Evolutionary conservation across 2,888 invertebrate species (phyloP).

Genomic region (Notocelia uddmanniana): DNA sequence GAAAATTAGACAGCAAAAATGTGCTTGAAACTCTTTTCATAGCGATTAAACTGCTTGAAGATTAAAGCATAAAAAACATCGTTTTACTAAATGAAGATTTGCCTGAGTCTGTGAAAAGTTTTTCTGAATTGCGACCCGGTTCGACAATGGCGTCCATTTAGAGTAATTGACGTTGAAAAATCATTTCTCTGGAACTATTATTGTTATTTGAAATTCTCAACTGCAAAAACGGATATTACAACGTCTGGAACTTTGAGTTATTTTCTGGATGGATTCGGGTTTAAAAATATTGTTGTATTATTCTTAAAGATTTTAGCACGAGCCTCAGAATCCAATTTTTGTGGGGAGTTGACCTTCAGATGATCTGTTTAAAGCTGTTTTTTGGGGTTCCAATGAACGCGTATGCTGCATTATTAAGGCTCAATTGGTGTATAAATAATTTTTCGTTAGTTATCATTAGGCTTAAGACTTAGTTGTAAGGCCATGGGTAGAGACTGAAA

Average conservation of each 20-base stretch:
- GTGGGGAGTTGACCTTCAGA: too few species aligned
- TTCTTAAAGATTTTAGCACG: background rate
- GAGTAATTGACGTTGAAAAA: constrained; percentile 35
- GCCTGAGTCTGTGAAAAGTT: constrained; percentile 29
- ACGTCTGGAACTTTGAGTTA: background rate
- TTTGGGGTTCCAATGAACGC: too few species aligned
- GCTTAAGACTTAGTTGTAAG: too few species aligned
- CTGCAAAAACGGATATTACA: constrained; percentile 2
- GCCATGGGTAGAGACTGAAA: too few species aligned
- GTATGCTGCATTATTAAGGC: too few species aligned
- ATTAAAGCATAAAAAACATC: constrained; percentile 21
- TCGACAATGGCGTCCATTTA: constrained; percentile 33
- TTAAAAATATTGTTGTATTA: background rate
- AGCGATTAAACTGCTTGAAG: constrained; percentile 5
- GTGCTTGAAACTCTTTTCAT: background rate
- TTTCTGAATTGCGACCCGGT: constrained; percentile 18
- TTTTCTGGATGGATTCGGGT: background rate
- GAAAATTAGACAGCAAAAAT: background rate
- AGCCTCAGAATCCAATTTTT: too few species aligned
- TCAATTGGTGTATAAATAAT: too few species aligned
- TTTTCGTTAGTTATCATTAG: too few species aligned
- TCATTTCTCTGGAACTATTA: constrained; percentile 34
- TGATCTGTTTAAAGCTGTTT: too few species aligned
- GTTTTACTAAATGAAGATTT: constrained; percentile 11
- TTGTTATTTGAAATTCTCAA: constrained; percentile 17